Base-by-base conservation (phyloP, 2,113 vertebrate species). In the Phoenicopterus ruber region DNA sequence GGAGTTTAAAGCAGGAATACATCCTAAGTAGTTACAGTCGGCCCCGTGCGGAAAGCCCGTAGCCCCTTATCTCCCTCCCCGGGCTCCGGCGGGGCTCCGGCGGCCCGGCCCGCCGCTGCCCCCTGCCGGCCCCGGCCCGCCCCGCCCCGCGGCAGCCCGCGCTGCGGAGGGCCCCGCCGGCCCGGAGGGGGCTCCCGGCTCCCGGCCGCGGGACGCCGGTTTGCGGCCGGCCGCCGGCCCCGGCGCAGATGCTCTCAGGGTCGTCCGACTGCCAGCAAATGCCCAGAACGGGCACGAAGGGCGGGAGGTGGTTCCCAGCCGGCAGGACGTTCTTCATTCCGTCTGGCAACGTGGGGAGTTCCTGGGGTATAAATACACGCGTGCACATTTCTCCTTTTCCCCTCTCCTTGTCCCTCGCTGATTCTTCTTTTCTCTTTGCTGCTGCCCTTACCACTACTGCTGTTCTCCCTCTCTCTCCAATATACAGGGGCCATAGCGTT, bases 11-110 rank as follows among this genome's bases (percentile, higher is more conserved):
- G 86, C 95, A 8, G 93, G 79, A 94, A 70, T 46, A 69, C 89
- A 34, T 3, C 71, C 94, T 89, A 59, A 96, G 84, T 7, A 66
- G 82, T 65, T 82, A 29, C 97, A 97, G 90, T 90, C 49, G 96
- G 94, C 69, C 63, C 24, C 11, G 29, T 10, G 87, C 71, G 46
- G 50, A 50, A 4, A n/a, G 38, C 6, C n/a, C 19, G 7, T 3
- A 3, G 6, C 28, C 3, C 70, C 20, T 13, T 15, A 34, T 13
- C 62, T 47, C 21, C 78, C 31, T 16, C 12, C 11, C 74, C 13
- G n/a, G n/a, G n/a, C n/a, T n/a, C n/a, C n/a, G n/a, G n/a, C n/a
- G n/a, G n/a, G n/a, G n/a, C n/a, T n/a, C n/a, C n/a, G n/a, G n/a
- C 15, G 42, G 11, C 42, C 42, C 42, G 42, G 11, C 42, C 42